Evolutionary conservation across 2,888 invertebrate genomes (phyloP).

Genomic region (Heliconius aoede): DNA sequence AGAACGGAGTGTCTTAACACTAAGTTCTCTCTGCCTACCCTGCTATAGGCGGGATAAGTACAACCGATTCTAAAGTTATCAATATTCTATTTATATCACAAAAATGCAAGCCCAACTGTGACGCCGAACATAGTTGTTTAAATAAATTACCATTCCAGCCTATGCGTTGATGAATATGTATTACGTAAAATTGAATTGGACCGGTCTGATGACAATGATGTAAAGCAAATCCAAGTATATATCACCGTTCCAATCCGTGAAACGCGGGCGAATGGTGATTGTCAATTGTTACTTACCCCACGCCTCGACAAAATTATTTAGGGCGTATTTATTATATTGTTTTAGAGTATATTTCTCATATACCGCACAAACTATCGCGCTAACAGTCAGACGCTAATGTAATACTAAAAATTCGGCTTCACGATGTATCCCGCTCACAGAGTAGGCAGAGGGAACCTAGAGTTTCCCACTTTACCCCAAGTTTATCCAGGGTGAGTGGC

Average conservation of each 20-base stretch:
- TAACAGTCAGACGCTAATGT: too few relatives aligned
- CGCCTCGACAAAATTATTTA: slow-evolving; percentile 23
- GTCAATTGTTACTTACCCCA: slow-evolving; percentile 31
- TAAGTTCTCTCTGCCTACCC: too few relatives aligned
- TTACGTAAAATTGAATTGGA: slow-evolving; percentile 62
- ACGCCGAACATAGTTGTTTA: slow-evolving; percentile 69
- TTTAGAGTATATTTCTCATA: neutral
- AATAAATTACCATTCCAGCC: slow-evolving; percentile 77
- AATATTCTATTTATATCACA: slow-evolving; percentile 52
- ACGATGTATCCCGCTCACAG: too few relatives aligned
- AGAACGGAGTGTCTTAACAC: too few relatives aligned
- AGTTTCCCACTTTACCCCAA: too few relatives aligned
- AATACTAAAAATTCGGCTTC: too few relatives aligned
- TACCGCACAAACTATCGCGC: neutral
- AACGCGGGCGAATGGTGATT: slow-evolving; percentile 35
- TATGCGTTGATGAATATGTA: slow-evolving; percentile 78
- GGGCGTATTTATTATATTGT: slow-evolving; percentile 8
- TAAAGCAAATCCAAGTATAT: slow-evolving; percentile 48
- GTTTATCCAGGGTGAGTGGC: too few relatives aligned
- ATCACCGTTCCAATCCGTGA: slow-evolving; percentile 42
- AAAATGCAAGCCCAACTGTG: slow-evolving; percentile 71
- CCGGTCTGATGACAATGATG: slow-evolving; percentile 65
- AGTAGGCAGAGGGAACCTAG: too few relatives aligned
- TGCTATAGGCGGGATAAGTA: too few relatives aligned
- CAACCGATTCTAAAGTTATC: neutral